Evolutionary conservation across 1,140 invertebrate species (phyloP), one percentile per base, ranked within the genome.

Genomic region (Diachasmimorpha longicaudata): DNA sequence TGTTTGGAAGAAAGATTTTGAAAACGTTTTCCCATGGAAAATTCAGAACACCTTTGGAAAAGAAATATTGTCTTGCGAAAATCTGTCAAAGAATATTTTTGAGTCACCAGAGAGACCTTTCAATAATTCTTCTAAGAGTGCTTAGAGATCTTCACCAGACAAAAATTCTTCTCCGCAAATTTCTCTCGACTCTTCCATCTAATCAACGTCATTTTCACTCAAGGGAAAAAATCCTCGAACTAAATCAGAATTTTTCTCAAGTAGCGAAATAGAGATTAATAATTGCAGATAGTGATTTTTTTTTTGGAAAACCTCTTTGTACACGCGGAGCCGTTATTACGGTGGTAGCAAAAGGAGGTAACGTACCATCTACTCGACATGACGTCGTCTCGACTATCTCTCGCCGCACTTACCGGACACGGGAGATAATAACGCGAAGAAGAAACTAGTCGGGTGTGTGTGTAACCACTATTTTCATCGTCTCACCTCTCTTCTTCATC

Each of bases 351-450:
- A 37, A 69, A 46, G 44, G 67, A 69, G 67, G 21, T 36, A 69
- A 72, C 48, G 44, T 55, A 63, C 31, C 44, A 46, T 46, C 44
- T 10, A 63, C 72, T 72, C 77, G 69, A 78, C 80, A 81, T 76
- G 80, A 78, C 79, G 77, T 79, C 77, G 77, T 80, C 71, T 70
- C 39, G 46, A 58, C 79, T 79, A 74, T 79, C 78, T 73, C 14
- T 78, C 75, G 36, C 74, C 74, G 74, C 80, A 78, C 77, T 82
- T 79, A 80, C 76, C 63, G 76, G 68, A 77, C 80, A 74, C 76
- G 74, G 42, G 16, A 66, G 81, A 83, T 83, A 82, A 83, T 83
- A 82, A 83, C 76, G 76, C 79, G 55, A 48, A 48, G 80, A 83
- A 82, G 81, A 82, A 82, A 83, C 80, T 79, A 78, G 75, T 77